Evolutionary conservation across 2,888 invertebrate genomes (phyloP), one percentile per base, ranked within the genome.

Genomic region (Caenorhabditis imperialis): DNA sequence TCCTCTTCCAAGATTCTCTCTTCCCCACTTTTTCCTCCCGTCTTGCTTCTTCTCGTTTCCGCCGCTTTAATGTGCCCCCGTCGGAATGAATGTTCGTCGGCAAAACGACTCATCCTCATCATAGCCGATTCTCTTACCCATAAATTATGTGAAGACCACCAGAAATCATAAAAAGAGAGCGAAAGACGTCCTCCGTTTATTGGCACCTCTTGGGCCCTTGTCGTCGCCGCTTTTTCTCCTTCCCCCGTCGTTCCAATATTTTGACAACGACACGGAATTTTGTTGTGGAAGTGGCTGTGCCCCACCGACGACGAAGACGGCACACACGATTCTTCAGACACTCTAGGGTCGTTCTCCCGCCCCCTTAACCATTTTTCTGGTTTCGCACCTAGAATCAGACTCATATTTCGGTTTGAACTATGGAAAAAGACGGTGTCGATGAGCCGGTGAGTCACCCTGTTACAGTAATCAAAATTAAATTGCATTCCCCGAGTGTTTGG

Each of bases 121-220:
- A n/a, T n/a, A n/a, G n/a, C n/a, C n/a, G 12, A 30, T 30, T 33
- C 48, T 27, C 20, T 3, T n/a, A 8, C 14, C 33, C 50, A 50
- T 50, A 50, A 50, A 50, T 58, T 58, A 58, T 47, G 23, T 47
- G 58, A 50, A 48, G 50, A 57, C 50, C 57, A 65, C 57, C 65
- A 65, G 55, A 63, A 63, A 63, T 63, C 63, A 63, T 63, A 55
- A 54, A 63, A 63, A 63, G n/a, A n/a, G n/a, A n/a, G n/a, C n/a
- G n/a, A n/a, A n/a, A n/a, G n/a, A 22, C 37, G 25, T 45, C 38
- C 22, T 48, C 40, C 57, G 40, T 47, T 65, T 65, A 65, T 65
- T 65, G 42, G 65, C 42, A 65, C 65, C 65, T 65, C 65, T 65
- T 65, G 65, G 65, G 48, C 42, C 57, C 44, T 44, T 27, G 38